Evolutionary conservation across 2,797 vertebrate species (phyloP).

Genomic region (Spinus olivaceus): DNA sequence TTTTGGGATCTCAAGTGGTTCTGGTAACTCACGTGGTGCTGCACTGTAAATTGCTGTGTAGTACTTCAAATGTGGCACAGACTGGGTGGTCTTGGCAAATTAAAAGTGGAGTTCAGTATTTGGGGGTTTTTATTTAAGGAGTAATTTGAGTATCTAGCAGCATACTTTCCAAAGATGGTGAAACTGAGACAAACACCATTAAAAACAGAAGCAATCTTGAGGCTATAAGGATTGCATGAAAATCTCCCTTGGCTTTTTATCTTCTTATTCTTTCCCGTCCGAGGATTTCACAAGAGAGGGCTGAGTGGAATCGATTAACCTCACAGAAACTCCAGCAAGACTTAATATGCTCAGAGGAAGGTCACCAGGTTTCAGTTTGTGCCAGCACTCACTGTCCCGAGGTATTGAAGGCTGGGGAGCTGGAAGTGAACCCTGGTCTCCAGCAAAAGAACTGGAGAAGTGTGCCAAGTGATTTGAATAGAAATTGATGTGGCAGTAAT

Average conservation of each 20-base stretch:
- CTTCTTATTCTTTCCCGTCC: slow-evolving; percentile 8
- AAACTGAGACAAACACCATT: background rate
- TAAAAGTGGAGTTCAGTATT: background rate
- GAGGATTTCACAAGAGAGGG: slow-evolving; percentile 3
- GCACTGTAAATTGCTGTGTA: background rate
- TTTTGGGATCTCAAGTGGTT: background rate
- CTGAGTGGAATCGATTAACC: slow-evolving; percentile 61
- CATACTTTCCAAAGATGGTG: background rate
- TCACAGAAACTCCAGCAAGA: slow-evolving; percentile 43
- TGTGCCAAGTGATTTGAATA: slow-evolving; percentile 47
- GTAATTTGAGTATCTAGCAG: background rate
- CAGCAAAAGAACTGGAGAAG: slow-evolving; percentile 40
- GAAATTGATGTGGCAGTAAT: slow-evolving; percentile 34
- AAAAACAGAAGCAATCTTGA: background rate
- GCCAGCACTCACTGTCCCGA: slow-evolving; percentile 48
- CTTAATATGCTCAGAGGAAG: slow-evolving; percentile 60
- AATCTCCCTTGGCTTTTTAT: slow-evolving; percentile 30
- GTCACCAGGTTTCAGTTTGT: slow-evolving; percentile 48
- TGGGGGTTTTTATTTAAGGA: background rate
- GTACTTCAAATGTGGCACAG: background rate
- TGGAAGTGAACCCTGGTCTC: slow-evolving; percentile 61
- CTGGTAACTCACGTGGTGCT: background rate
- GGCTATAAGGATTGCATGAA: background rate
- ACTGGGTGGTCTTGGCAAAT: background rate
- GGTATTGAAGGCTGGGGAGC: slow-evolving; percentile 50